Evolutionary conservation across 2,888 invertebrate genomes (phyloP), one percentile per base, ranked within the genome.

Genomic region (Habroteleia sp.): DNA sequence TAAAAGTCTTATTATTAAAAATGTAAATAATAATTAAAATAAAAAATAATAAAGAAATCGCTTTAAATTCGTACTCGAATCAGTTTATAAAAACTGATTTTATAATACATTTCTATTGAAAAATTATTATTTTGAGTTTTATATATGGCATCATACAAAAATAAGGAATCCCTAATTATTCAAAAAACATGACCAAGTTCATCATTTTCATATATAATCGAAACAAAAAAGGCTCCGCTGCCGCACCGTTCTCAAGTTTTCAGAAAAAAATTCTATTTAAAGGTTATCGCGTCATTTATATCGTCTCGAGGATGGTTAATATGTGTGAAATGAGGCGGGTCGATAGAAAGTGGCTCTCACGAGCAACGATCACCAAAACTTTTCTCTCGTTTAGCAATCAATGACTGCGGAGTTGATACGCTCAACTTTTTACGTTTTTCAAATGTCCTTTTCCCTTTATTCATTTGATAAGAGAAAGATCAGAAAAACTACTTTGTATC

Each of bases 211-310:
- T n/a, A 11, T 41, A 23, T 27, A 16, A 50, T 42, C 41, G 20
- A 46, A 62, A 37, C 16, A 44, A 56, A 69, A 50, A 58, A 46
- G 46, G 41, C 11, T 54, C 23, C 27, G 13, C 23, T 20, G 13
- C 23, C 14, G 1, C 8, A 29, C 33, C 31, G 41, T 52, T 39
- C 16, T 3, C n/a, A 72, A 72, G 17, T 72, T 63, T 68, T 35
- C 41, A 17, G 16, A 63, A 33, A 35, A 58, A 23, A 42, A 41
- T 33, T 72, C 72, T 63, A 63, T 72, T 72, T 56, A 63, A 72
- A 72, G 72, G 63, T 39, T 63, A 71, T 71, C 62, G 52, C 20
- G 13, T 29, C 71, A 33, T 50, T 72, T 63, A 72, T 63, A 63
- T 48, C 54, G 48, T 50, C 63, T 72, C 29, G 39, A 23, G 17